Percentiles rank a stretch among this genome's conserved stretches.
Conservation (phyloP, 2,797 vertebrate species). For the Ctenopoma multispine region DNA sequence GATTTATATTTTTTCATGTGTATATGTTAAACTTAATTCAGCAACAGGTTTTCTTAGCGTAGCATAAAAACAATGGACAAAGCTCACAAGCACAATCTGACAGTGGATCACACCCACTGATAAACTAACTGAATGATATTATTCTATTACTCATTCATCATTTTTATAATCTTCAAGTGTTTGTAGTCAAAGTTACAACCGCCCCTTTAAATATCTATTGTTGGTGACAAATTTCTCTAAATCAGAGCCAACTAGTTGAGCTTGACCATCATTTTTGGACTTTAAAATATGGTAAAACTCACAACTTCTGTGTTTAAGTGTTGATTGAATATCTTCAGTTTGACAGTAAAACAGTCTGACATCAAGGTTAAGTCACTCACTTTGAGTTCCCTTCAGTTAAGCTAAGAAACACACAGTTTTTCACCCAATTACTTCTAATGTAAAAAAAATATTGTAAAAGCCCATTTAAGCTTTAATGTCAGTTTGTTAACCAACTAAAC, state of each 20-base stretch:
- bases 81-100: no score
- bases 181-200: neutral
- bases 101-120: no score
- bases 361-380: no score
- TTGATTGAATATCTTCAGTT: neutral
- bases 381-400: no score
- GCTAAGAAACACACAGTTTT: slow-evolving; percentile 21
- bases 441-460: slow-evolving; percentile 30
- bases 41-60: neutral
- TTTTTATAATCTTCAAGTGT: neutral
- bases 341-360: neutral
- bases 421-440: slow-evolving; percentile 29
- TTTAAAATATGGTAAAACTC: neutral
- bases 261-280: no score
- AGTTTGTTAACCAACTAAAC: slow-evolving; percentile 34
- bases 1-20: no score
- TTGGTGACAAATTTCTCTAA: neutral
- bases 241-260: neutral
- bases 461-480: neutral
- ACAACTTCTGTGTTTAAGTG: neutral
- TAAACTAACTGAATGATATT: neutral
- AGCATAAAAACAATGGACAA: neutral
- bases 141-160: neutral
- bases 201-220: no score
- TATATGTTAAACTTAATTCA: neutral